Evolutionary conservation across 2,888 invertebrate genomes (phyloP), one percentile per base, ranked within the genome.

Genomic region (Chromoteleia sp.): DNA sequence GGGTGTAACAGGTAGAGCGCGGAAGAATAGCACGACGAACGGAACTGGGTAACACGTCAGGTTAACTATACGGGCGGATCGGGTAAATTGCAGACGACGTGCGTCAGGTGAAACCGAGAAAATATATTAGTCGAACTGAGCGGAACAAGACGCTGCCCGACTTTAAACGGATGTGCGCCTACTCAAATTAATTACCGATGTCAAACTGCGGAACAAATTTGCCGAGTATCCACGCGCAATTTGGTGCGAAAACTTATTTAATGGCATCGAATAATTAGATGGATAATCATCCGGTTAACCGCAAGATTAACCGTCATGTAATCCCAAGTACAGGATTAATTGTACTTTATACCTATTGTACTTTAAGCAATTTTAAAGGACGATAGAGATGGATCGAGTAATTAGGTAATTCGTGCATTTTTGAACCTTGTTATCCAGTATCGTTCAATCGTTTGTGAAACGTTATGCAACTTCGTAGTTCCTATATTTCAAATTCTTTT

Each of bases 121-220:
- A 59, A 74, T 56, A 74, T 54, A 56, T 74, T 74, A 36, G 56
- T 15, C 25, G 3, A 48, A 45, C 54, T 17, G 10, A 48, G 33
- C 52, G 25, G 43, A 56, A 58, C 58, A 48, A 70, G 70, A 17
- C 48, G 36, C 48, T 10, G 4, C 39, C n/a, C 15, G 58, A 73
- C 14, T 48, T 74, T 48, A 48, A 65, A 17, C 36, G 48, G 65
- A 74, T 56, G 56, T 14, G 21, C 45, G 8, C 41, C 17, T 4
- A 14, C 15, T 48, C 39, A 56, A 65, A 74, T 56, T 65, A 74
- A 74, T 48, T 56, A 17, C 50, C 56, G 54, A 63, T 63, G 73
- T 63, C 54, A 65, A 74, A 65, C 65, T 56, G 56, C 17, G 25
- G n/a, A 74, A 65, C 74, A 65, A 74, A 65, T 74, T 65, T 48